Conservation (phyloP, 1,140 invertebrate genomes). For the Zaprionus lachaisei region DNA sequence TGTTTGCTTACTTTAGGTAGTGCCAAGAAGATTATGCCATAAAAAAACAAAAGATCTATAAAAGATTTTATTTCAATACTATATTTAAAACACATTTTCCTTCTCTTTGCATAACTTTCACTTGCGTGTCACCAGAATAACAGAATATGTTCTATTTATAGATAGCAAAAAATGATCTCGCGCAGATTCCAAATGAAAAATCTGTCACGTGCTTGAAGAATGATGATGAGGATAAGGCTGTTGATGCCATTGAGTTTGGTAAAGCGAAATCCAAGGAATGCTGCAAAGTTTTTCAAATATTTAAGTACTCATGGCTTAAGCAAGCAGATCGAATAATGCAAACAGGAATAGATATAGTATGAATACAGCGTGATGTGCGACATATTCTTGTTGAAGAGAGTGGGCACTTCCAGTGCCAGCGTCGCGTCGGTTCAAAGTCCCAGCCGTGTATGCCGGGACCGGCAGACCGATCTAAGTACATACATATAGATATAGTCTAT, state of each 20-base stretch:
- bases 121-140: slow-evolving; percentile 31
- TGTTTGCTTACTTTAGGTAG: not conserved
- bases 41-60: not conserved
- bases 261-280: not conserved
- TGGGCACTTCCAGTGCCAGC: slow-evolving; percentile 43
- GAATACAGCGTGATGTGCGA: slow-evolving; percentile 15
- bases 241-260: not conserved
- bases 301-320: not conserved
- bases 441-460: slow-evolving; percentile 34
- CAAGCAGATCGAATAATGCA: slow-evolving; percentile 51
- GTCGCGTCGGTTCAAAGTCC: slow-evolving; percentile 65
- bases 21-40: not conserved
- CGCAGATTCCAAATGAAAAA: slow-evolving; percentile 16
- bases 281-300: slow-evolving; percentile 9
- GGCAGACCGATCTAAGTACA: slow-evolving; percentile 30
- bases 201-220: slow-evolving; percentile 23
- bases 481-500: slow-evolving; percentile 18
- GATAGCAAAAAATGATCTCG: slow-evolving; percentile 20
- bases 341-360: slow-evolving; percentile 56
- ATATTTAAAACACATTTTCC: slow-evolving; percentile 6
- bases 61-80: not conserved
- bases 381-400: not conserved
- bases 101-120: slow-evolving; percentile 58
- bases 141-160: slow-evolving; percentile 57
- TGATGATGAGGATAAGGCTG: slow-evolving; percentile 6